Base-by-base conservation (phyloP, 2,888 invertebrate genomes). In the Congeria kusceri region DNA sequence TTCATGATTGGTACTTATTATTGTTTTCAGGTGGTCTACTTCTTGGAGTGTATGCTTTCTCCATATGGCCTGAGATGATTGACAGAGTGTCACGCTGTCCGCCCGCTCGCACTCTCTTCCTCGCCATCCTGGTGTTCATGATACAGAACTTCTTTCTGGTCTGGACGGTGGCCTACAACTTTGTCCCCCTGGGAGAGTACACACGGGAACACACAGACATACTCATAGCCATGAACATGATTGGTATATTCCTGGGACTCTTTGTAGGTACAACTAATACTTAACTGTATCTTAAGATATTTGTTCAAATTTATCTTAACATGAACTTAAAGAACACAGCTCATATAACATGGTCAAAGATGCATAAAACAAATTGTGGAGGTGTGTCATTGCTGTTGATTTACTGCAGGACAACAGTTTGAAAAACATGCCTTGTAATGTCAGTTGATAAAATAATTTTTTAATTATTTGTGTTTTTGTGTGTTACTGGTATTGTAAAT, bases 161-260 rank as follows among this genome's bases (percentile, higher is more conserved):
- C 39, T 94, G 94, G 94, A 93, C 93, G 0, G 91, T 93, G 57
- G 94, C 94, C 0, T 94, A 91, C 82, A 94, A 94, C 85, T 93
- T 94, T 89, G 94, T 94, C 18, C 94, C 94, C 11, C 92, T 93
- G 3, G 94, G 94, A 5, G 92, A 87, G 20, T 93, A 92, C 81
- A 93, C 93, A 1, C 82, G 94, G 32, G 93, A 94, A 80, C 91
- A 88, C 74, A 93, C 93, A 1, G 92, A 91, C 57, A 89, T 86
- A 73, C 89, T 93, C 27, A 86, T 93, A n/a, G 86, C 77, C 18
- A 76, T 85, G 28, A 87, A 92, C 13, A 87, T 90, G 80, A n/a
- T 88, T 5, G 78, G 86, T 4, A 86, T 92, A 25, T 82, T 88
- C 27, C 29, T 90, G 28, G 90, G 88, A 65, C 76, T 91, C 23